Evolutionary conservation across 2,888 invertebrate genomes (phyloP).

Genomic region (Drosophila glabriapex): DNA sequence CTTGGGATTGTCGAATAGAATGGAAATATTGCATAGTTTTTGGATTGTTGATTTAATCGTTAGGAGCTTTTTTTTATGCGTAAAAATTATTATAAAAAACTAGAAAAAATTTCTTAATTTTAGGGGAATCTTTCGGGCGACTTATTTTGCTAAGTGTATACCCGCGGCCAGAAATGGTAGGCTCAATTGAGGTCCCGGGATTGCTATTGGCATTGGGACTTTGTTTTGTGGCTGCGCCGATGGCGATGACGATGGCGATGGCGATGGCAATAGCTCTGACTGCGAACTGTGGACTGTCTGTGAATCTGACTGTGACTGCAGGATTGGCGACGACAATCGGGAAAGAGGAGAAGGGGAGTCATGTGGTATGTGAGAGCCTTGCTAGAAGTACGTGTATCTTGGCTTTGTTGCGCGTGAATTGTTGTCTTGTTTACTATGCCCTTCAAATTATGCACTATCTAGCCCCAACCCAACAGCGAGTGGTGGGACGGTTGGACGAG

Average conservation of each 20-base stretch:
- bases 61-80: too few species aligned
- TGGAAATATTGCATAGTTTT: not conserved
- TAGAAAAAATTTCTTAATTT: too few species aligned
- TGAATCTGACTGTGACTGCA: slow-evolving; percentile 20
- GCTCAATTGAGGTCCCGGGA: slow-evolving; percentile 71
- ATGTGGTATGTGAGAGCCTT: slow-evolving; percentile 31
- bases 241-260: slow-evolving; percentile 10
- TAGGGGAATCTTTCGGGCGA: not conserved
- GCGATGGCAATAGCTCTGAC: slow-evolving; percentile 23
- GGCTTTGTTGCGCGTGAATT: slow-evolving; percentile 79
- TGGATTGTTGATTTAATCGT: not conserved
- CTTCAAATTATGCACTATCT: slow-evolving; percentile 81
- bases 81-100: not conserved
- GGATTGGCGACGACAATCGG: slow-evolving; percentile 33
- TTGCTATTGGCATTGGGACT: slow-evolving; percentile 67
- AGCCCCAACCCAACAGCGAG: slow-evolving; percentile 18
- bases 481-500: slow-evolving; percentile 62
- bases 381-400: slow-evolving; percentile 60
- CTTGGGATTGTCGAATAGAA: not conserved
- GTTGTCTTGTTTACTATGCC: slow-evolving; percentile 81
- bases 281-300: slow-evolving; percentile 53
- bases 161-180: slow-evolving; percentile 62
- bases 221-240: slow-evolving; percentile 55
- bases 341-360: not conserved
- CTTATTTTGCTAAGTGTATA: slow-evolving; percentile 7